Percentiles rank a stretch among this genome's conserved stretches.
Evolutionary conservation across 2,113 vertebrate species (phyloP).

Genomic region (Dissostichus mawsoni): DNA sequence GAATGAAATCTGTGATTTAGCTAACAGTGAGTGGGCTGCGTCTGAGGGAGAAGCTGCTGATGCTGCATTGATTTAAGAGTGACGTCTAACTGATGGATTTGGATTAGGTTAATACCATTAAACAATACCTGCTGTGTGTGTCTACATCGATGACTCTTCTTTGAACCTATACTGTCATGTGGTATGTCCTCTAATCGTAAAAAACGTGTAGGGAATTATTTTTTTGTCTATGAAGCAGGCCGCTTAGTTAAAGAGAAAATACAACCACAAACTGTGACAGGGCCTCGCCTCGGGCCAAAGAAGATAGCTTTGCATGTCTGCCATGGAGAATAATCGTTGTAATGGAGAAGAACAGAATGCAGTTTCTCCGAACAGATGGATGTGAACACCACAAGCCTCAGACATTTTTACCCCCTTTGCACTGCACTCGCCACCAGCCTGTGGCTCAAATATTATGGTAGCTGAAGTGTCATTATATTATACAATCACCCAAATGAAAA

Average conservation of each 20-base stretch:
- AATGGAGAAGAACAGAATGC: conserved; percentile 19
- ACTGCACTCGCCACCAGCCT: conserved; percentile 10
- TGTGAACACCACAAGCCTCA: conserved; percentile 46
- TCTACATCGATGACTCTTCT: background rate
- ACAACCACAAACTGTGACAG: conserved; percentile 33
- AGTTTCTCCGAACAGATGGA: conserved; percentile 45
- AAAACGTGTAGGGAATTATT: background rate
- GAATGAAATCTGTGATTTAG: conserved; percentile 52
- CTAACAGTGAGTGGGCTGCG: conserved; percentile 37
- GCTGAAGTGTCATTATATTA: conserved; percentile 34
- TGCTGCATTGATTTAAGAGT: conserved; percentile 54
- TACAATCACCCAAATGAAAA: conserved; percentile 52
- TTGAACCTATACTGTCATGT: background rate
- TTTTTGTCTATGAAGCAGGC: background rate
- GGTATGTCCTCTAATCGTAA: background rate
- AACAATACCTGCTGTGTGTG: conserved; percentile 1
- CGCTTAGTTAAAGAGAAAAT: conserved; percentile 10
- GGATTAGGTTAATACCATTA: conserved; percentile 40
- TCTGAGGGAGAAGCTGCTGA: conserved; percentile 51
- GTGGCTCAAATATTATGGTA: conserved; percentile 15
- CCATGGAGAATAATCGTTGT: conserved; percentile 27
- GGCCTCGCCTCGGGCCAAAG: conserved; percentile 23
- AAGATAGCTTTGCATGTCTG: conserved; percentile 29
- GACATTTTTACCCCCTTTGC: conserved; percentile 39
- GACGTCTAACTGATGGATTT: conserved; percentile 52